Conservation (phyloP, 2,113 vertebrate genomes). For the Cyphomyrus discorhynchus region DNA sequence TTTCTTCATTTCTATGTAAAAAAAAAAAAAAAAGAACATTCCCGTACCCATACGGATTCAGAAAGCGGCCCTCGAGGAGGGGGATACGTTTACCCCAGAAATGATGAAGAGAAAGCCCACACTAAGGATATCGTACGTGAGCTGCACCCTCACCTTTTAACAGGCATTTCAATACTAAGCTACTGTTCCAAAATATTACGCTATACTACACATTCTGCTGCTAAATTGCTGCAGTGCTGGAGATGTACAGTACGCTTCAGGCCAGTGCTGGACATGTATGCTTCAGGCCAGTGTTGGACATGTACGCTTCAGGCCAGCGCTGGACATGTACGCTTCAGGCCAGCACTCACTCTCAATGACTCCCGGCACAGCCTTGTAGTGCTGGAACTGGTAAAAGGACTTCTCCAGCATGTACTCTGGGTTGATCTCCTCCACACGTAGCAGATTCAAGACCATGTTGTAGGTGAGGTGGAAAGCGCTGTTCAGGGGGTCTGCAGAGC, state of each 20-base stretch:
- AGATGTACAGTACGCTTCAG: neutral
- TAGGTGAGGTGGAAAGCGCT: slow-evolving; percentile 97
- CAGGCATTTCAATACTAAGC: neutral
- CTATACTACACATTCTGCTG: neutral
- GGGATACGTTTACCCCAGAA: neutral
- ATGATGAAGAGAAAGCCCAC: neutral
- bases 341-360: slow-evolving; percentile 83
- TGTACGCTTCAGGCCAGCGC: neutral
- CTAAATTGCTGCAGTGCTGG: neutral
- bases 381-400: slow-evolving; percentile 90
- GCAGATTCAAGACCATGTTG: slow-evolving; percentile 96
- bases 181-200: neutral
- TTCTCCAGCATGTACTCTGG: slow-evolving; percentile 99
- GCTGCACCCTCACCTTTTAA: neutral
- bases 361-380: slow-evolving; percentile 92
- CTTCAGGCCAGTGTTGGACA: neutral
- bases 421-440: slow-evolving; percentile 97
- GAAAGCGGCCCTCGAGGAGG: neutral
- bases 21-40: neutral
- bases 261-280: neutral
- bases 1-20: slow-evolving; percentile 64
- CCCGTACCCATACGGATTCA: neutral
- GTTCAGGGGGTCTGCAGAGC: slow-evolving; percentile 90
- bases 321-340: neutral
- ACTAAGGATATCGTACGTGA: neutral